Percentiles rank a stretch among this genome's conserved stretches.
phyloP scores from a whole-genome alignment of 2,888 invertebrate species.

The Loripinus fragilis region DNA sequence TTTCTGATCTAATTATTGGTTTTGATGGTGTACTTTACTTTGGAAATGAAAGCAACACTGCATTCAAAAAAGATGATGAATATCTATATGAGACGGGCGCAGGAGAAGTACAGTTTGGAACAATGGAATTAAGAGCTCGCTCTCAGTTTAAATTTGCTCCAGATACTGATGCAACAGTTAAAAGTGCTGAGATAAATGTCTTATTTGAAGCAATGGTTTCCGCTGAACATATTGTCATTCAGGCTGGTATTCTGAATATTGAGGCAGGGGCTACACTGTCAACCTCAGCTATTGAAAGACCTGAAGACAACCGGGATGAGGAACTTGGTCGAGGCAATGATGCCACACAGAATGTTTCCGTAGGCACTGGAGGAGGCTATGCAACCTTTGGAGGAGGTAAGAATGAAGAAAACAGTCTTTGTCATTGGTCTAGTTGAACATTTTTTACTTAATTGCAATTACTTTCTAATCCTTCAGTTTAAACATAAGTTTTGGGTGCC shows the following conservation, averaged over 20 bases:
- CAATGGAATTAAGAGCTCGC: conserved; percentile 65
- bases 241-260: conserved; percentile 60
- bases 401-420: no score
- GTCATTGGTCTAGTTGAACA: no score
- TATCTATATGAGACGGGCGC: conserved; percentile 54
- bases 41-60: conserved; percentile 66
- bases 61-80: conserved; percentile 47
- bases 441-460: no score
- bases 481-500: no score
- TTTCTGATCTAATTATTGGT: conserved; percentile 64
- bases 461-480: no score
- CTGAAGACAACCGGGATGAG: conserved; percentile 63
- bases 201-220: conserved; percentile 66
- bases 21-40: conserved; percentile 64
- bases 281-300: conserved; percentile 65
- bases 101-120: conserved; percentile 63
- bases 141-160: conserved; percentile 63
- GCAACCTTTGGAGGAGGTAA: conserved; percentile 71
- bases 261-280: conserved; percentile 72
- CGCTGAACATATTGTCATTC: conserved; percentile 69
- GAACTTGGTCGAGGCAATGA: conserved; percentile 54
- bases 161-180: conserved; percentile 56
- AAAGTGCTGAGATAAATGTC: conserved; percentile 62
- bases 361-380: conserved; percentile 71
- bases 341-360: conserved; percentile 17